These are phyloP conservation scores for Phortica variegata DNA, from an alignment of 1,140 invertebrate genomes.

Conservation along the genomic window DNA sequence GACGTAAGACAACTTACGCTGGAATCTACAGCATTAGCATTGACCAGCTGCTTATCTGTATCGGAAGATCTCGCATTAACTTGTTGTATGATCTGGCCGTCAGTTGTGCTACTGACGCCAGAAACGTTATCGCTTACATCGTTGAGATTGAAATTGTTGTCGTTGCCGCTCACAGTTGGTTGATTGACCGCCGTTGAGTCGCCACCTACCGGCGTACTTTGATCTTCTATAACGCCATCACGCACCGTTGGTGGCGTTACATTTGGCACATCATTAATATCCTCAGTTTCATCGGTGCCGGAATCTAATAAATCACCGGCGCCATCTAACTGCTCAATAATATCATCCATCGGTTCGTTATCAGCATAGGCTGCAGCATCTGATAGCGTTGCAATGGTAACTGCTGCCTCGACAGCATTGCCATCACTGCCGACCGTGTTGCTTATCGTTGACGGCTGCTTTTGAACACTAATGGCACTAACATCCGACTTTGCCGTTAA, in stretches of 20 bases:
- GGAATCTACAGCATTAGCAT: neutral
- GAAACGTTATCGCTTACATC: conserved; percentile 38
- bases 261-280: conserved; percentile 7
- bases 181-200: no score
- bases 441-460: no score
- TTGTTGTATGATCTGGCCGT: conserved; percentile 13
- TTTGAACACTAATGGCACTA: conserved; percentile 51
- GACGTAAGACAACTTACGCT: neutral
- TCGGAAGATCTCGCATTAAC: neutral
- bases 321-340: conserved; percentile 54
- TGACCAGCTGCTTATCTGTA: neutral
- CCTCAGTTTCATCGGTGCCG: conserved; percentile 2
- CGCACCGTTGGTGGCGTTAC: no score
- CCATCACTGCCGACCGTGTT: conserved; percentile 11
- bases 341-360: conserved; percentile 46
- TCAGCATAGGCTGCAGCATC: conserved; percentile 18
- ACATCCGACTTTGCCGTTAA: conserved; percentile 14
- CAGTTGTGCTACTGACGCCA: conserved; percentile 36
- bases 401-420: conserved; percentile 36
- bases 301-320: conserved; percentile 25
- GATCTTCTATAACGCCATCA: no score
- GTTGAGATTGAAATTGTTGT: no score
- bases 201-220: no score
- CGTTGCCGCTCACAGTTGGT: no score
- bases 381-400: conserved; percentile 9